Conservation (phyloP, 2,113 vertebrate species). For the Pteropus alecto region DNA sequence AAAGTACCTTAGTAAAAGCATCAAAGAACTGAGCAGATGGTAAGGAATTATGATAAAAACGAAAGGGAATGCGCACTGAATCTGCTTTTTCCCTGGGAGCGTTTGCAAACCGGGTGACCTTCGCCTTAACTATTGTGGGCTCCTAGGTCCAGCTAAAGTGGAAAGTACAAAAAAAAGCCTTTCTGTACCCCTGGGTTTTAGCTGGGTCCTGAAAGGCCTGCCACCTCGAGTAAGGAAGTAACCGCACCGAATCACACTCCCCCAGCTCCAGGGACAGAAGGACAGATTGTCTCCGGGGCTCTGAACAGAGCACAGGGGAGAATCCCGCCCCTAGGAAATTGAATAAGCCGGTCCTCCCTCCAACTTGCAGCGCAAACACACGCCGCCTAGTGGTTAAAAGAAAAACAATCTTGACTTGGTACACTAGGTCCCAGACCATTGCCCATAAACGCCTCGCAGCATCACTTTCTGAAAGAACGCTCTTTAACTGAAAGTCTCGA, state of each 20-base stretch:
- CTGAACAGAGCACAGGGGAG: background rate
- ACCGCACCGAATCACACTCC: background rate
- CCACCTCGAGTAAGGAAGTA: background rate
- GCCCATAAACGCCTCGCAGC: background rate
- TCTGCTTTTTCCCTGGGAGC: background rate
- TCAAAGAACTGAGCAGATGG: background rate
- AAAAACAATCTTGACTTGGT: background rate
- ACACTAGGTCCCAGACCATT: background rate
- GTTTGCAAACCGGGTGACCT: background rate
- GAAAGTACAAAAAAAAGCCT: background rate
- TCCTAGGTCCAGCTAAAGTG: background rate
- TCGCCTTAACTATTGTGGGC: conserved; percentile 1
- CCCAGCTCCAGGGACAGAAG: background rate
- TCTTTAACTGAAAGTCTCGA: background rate
- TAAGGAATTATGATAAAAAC: conserved; percentile 13
- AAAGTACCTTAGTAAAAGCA: background rate
- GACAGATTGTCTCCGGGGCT: background rate
- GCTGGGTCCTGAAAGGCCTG: background rate
- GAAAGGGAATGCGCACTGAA: conserved; percentile 20
- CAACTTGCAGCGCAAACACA: conserved; percentile 7
- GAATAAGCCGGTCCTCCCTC: background rate
- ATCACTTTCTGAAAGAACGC: background rate
- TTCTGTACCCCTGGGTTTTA: background rate
- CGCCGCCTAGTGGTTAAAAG: background rate
- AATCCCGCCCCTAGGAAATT: background rate